phyloP scores from a whole-genome alignment of 1,140 invertebrate genomes.

The Whitmania pigra region DNA sequence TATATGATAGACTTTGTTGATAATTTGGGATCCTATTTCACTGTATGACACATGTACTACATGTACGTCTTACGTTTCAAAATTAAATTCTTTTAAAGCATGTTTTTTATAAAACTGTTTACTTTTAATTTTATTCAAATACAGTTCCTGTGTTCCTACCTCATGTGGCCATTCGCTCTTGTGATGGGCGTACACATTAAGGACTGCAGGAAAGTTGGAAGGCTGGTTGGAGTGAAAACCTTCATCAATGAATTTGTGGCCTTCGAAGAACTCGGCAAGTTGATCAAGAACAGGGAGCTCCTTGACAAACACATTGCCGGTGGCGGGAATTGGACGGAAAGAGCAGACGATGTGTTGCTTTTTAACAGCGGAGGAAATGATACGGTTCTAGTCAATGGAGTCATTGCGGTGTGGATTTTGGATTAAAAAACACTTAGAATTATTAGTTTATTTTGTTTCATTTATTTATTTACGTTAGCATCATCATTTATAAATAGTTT shows the following conservation, averaged over 20 bases:
- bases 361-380: background rate
- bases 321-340: background rate
- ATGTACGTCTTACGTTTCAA: too few species aligned
- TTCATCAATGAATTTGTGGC: conserved; percentile 41
- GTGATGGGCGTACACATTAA: conserved; percentile 32
- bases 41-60: too few species aligned
- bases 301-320: conserved; percentile 8
- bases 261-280: conserved; percentile 32
- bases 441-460: too few species aligned
- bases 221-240: conserved; percentile 36
- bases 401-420: conserved; percentile 4
- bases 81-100: too few species aligned
- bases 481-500: too few species aligned
- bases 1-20: too few species aligned
- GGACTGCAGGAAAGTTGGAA: conserved; percentile 30
- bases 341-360: conserved; percentile 10
- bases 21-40: too few species aligned
- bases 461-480: too few species aligned
- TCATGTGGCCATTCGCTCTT: conserved; percentile 31
- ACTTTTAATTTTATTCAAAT: conserved; percentile 19
- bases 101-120: too few species aligned
- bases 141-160: conserved; percentile 29
- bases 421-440: too few species aligned
- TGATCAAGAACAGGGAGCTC: conserved; percentile 30
- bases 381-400: conserved; percentile 10